Percentiles rank a stretch among this genome's conserved stretches.
Conservation (phyloP, 2,113 vertebrate genomes). For the Scomber colias region DNA sequence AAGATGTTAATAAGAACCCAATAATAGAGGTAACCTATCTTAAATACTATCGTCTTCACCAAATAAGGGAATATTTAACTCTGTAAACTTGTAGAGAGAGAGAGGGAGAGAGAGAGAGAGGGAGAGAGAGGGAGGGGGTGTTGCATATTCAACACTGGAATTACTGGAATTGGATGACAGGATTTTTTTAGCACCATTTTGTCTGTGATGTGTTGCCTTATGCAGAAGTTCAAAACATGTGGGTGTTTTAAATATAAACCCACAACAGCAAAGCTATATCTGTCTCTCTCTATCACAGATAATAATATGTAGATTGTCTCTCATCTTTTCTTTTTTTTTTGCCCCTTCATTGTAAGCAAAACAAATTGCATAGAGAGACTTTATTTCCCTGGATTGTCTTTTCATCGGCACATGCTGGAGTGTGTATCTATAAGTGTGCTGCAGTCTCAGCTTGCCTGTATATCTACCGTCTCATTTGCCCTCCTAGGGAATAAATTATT, state of each 20-base stretch:
- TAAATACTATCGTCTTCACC: no score
- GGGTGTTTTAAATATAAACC: neutral
- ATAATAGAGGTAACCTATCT: no score
- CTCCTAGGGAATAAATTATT: constrained; percentile 73
- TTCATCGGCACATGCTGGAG: neutral
- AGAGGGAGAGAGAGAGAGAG: no score
- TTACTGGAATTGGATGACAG: neutral
- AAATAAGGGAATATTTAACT: no score
- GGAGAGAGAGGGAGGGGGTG: no score
- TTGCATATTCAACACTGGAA: neutral
- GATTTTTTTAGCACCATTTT: neutral
- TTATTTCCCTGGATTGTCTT: constrained; percentile 28
- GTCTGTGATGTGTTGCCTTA: neutral
- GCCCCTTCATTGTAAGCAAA: constrained; percentile 10
- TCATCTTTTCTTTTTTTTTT: constrained; percentile 16
- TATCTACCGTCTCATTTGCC: constrained; percentile 28
- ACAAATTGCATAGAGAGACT: constrained; percentile 8
- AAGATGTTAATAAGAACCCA: neutral
- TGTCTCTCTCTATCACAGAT: constrained; percentile 15
- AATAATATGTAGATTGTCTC: constrained; percentile 26
- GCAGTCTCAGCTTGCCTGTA: constrained; percentile 25
- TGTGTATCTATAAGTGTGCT: constrained; percentile 11
- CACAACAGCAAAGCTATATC: constrained; percentile 3
- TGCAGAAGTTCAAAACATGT: constrained; percentile 5
- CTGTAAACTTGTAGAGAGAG: no score